phyloP scores from a whole-genome alignment of 2,888 invertebrate genomes.

The Chaetogeoica ovagalla region DNA sequence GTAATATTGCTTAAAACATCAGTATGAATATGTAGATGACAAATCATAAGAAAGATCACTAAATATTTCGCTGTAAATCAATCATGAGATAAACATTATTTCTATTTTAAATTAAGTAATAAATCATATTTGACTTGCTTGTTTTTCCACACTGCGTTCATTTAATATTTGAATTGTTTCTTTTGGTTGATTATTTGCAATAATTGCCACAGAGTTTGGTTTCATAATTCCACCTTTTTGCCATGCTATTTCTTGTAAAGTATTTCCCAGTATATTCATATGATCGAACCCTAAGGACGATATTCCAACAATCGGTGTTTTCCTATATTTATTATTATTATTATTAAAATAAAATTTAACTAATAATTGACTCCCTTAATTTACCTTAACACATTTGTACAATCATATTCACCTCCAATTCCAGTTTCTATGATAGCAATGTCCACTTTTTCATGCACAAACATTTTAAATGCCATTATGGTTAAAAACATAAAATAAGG shows the following conservation, averaged over 20 bases:
- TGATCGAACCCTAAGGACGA: slow-evolving; percentile 92
- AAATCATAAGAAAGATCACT: too few species aligned
- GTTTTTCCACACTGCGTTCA: slow-evolving; percentile 67
- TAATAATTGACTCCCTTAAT: slow-evolving; percentile 36
- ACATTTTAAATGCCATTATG: slow-evolving; percentile 85
- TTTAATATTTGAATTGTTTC: slow-evolving; percentile 70
- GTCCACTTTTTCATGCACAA: slow-evolving; percentile 82
- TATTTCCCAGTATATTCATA: slow-evolving; percentile 77
- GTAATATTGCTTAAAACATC: too few species aligned
- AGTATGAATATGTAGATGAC: too few species aligned
- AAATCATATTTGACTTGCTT: slow-evolving; percentile 61
- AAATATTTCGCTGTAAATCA: not conserved
- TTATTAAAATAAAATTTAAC: slow-evolving; percentile 32
- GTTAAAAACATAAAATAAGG: slow-evolving; percentile 94
- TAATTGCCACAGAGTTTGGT: slow-evolving; percentile 70
- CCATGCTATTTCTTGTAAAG: slow-evolving; percentile 84
- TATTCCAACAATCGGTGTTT: slow-evolving; percentile 85
- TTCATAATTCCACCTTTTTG: slow-evolving; percentile 98
- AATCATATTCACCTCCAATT: slow-evolving; percentile 92
- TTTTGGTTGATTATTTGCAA: slow-evolving; percentile 67
- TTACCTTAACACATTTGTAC: slow-evolving; percentile 87
- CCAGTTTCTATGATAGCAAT: slow-evolving; percentile 96
- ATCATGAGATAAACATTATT: slow-evolving; percentile 56
- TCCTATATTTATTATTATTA: slow-evolving; percentile 62
- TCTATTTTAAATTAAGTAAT: slow-evolving; percentile 7